A percentile compares a stretch with the other conserved stretches of the same genome.
phyloP scores from a whole-genome alignment of 2,113 vertebrate species.

The Beaufortia kweichowensis region DNA sequence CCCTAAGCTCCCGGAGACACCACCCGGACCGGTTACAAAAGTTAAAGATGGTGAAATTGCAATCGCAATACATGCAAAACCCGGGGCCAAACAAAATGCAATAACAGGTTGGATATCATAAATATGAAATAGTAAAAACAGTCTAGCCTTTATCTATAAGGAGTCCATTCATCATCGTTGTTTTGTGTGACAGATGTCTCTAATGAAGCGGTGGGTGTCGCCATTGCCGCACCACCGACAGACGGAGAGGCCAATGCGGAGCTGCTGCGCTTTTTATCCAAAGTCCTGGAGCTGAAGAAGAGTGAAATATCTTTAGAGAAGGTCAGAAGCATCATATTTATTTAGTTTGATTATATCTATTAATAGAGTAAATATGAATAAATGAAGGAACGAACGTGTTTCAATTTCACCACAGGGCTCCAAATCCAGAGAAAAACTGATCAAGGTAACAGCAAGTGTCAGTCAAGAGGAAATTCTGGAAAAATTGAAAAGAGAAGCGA shows the following conservation, averaged over 20 bases:
- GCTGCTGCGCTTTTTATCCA: conserved; percentile 84
- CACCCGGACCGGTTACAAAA: conserved; percentile 69
- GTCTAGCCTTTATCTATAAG: neutral
- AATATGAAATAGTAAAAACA: neutral
- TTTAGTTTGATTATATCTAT: too few species aligned
- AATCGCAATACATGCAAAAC: conserved; percentile 83
- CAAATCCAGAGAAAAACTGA: conserved; percentile 88
- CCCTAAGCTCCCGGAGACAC: conserved; percentile 44
- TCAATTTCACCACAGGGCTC: conserved; percentile 75
- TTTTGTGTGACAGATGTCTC: conserved; percentile 75
- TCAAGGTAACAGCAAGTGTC: conserved; percentile 78
- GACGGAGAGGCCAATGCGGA: conserved; percentile 92
- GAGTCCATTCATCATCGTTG: neutral
- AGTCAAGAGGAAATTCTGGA: conserved; percentile 83
- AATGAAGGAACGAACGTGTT: neutral
- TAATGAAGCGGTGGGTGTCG: conserved; percentile 79
- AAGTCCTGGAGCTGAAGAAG: conserved; percentile 84
- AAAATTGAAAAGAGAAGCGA: conserved; percentile 79
- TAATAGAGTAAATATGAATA: too few species aligned
- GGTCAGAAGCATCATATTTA: conserved; percentile 59
- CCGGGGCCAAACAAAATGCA: conserved; percentile 81
- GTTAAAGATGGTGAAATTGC: conserved; percentile 74
- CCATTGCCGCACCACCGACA: conserved; percentile 85
- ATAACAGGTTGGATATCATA: conserved; percentile 73
- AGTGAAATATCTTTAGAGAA: conserved; percentile 85